Conservation (phyloP, 2,797 vertebrate species). For the Poeciliopsis turneri region DNA sequence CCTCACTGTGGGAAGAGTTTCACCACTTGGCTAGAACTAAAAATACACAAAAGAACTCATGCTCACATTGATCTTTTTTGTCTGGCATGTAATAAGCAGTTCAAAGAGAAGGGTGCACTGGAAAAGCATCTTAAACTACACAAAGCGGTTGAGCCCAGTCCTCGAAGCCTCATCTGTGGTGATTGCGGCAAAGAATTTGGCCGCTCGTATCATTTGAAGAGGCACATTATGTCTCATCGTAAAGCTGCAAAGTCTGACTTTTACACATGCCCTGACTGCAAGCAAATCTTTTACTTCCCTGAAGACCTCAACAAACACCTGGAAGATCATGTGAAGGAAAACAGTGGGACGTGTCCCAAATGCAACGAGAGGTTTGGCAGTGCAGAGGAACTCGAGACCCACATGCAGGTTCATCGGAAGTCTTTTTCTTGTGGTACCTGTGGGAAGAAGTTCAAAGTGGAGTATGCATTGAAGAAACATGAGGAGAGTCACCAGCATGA, state of each 20-base stretch:
- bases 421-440: constrained; percentile 64
- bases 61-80: constrained; percentile 47
- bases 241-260: constrained; percentile 44
- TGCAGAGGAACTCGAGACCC: constrained; percentile 61
- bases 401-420: constrained; percentile 62
- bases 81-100: constrained; percentile 62
- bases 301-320: constrained; percentile 72
- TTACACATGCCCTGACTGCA: constrained; percentile 66
- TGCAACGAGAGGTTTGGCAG: constrained; percentile 58
- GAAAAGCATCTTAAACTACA: constrained; percentile 61
- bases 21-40: constrained; percentile 63
- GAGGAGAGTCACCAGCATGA: constrained; percentile 58
- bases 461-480: constrained; percentile 71
- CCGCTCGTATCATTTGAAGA: constrained; percentile 66
- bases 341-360: constrained; percentile 64
- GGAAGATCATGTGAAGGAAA: constrained; percentile 64
- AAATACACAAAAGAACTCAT: constrained; percentile 63
- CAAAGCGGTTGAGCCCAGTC: constrained; percentile 38
- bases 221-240: constrained; percentile 65
- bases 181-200: constrained; percentile 72
- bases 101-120: constrained; percentile 54
- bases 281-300: constrained; percentile 54
- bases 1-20: constrained; percentile 57
- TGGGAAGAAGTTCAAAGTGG: constrained; percentile 72
- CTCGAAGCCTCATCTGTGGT: constrained; percentile 52